These are phyloP conservation scores for Epinephelus lanceolatus DNA, from an alignment of 2,113 vertebrate species.

Conservation along the genomic window DNA sequence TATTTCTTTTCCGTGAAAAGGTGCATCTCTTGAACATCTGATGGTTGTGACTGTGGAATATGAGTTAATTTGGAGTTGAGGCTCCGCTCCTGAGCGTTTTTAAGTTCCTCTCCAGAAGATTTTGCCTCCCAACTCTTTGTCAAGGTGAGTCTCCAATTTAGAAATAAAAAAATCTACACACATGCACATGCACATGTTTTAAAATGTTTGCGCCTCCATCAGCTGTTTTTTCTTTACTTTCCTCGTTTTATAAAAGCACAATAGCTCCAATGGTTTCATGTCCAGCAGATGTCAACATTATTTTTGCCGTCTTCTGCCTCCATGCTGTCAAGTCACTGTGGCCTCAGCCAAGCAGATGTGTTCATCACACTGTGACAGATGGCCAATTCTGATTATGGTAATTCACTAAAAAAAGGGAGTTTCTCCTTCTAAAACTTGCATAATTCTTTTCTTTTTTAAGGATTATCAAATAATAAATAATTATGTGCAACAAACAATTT, in stretches of 20 bases:
- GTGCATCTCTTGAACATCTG: background rate
- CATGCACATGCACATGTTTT: background rate
- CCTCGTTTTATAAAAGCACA: background rate
- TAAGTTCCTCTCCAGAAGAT: conserved; percentile 32
- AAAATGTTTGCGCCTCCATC: background rate
- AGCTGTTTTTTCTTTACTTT: background rate
- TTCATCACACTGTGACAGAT: conserved; percentile 84
- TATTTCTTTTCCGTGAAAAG: background rate
- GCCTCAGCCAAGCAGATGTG: conserved; percentile 79
- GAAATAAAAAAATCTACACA: background rate
- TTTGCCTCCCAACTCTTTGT: conserved; percentile 62
- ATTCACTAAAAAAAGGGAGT: conserved; percentile 60
- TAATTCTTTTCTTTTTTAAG: background rate
- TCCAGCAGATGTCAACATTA: conserved; percentile 76
- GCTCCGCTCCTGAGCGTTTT: conserved; percentile 40
- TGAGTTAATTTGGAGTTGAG: conserved; percentile 78
- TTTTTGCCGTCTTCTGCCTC: conserved; percentile 53
- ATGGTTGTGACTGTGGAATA: conserved; percentile 62
- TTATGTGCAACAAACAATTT: background rate
- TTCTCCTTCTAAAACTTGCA: conserved; percentile 23
- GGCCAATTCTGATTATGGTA: conserved; percentile 81
- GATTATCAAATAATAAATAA: background rate
- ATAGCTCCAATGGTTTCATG: conserved; percentile 33
- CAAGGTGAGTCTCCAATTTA: conserved; percentile 69
- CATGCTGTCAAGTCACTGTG: conserved; percentile 75